A percentile compares a stretch with the other conserved stretches of the same genome.
Conservation (phyloP, 2,113 vertebrate species). For the Himantopus leucocephalus region DNA sequence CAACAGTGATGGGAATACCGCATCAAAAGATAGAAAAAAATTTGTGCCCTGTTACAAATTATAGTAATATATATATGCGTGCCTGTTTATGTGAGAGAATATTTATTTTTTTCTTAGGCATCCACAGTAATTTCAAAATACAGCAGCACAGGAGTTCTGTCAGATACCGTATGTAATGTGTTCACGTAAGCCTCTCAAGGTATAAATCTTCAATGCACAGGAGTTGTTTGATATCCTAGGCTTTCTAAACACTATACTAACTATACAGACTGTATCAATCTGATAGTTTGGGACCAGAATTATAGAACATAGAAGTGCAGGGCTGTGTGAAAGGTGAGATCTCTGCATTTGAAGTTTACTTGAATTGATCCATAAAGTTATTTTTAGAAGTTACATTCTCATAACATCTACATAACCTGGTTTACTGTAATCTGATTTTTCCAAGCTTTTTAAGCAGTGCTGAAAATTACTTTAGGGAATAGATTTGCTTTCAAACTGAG, state of each 20-base stretch:
- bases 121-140: conserved; percentile 6
- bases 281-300: conserved; percentile 29
- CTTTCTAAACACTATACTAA: not conserved
- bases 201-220: not conserved
- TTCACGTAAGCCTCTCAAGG: conserved; percentile 26
- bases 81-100: conserved; percentile 8
- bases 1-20: not conserved
- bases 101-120: not conserved
- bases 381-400: conserved; percentile 70
- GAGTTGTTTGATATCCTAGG: not conserved
- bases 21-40: not conserved
- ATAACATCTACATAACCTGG: conserved; percentile 72
- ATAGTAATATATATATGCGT: not conserved
- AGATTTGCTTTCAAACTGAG: conserved; percentile 71
- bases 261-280: not conserved
- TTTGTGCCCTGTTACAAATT: not conserved
- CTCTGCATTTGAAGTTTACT: conserved; percentile 59
- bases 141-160: not conserved
- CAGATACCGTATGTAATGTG: not conserved
- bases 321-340: conserved; percentile 48
- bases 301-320: not conserved
- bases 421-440: conserved; percentile 72
- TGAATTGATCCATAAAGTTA: conserved; percentile 68
- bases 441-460: conserved; percentile 70
- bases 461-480: conserved; percentile 75